Evolutionary conservation across 92 coral and sea anemone species (phyloP).

Genomic region (Palythoa heliodiscus): DNA sequence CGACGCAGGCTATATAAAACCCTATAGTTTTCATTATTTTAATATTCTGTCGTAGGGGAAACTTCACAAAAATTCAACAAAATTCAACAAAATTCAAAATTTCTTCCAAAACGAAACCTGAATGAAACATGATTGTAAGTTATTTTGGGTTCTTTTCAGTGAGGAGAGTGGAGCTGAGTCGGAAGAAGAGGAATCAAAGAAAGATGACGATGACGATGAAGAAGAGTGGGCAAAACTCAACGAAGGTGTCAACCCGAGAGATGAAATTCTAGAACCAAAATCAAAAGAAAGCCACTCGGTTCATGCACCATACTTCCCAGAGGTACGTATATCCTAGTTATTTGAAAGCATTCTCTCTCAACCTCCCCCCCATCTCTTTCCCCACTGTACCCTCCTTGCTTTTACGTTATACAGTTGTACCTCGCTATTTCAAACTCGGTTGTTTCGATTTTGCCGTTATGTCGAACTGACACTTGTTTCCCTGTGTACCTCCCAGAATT

Average conservation of each 20-base stretch:
- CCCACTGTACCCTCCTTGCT: no score
- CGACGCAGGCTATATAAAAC: no score
- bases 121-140: neutral
- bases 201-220: conserved; percentile 78
- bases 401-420: no score
- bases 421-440: no score
- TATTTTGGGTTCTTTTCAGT: conserved; percentile 12
- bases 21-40: no score
- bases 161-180: conserved; percentile 59
- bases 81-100: no score
- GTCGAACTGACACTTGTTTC: no score
- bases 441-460: no score
- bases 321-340: conserved; percentile 45
- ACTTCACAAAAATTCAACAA: no score
- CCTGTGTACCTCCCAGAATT: neutral
- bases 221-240: conserved; percentile 96
- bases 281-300: conserved; percentile 87
- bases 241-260: conserved; percentile 79
- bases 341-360: neutral
- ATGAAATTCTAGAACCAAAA: conserved; percentile 83
- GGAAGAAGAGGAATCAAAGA: conserved; percentile 36
- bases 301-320: conserved; percentile 93
- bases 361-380: no score
- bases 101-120: neutral
- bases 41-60: no score